These are phyloP conservation scores for Leptopilina drosophilae DNA, from an alignment of 2,888 invertebrate species.

Conservation along the genomic window DNA sequence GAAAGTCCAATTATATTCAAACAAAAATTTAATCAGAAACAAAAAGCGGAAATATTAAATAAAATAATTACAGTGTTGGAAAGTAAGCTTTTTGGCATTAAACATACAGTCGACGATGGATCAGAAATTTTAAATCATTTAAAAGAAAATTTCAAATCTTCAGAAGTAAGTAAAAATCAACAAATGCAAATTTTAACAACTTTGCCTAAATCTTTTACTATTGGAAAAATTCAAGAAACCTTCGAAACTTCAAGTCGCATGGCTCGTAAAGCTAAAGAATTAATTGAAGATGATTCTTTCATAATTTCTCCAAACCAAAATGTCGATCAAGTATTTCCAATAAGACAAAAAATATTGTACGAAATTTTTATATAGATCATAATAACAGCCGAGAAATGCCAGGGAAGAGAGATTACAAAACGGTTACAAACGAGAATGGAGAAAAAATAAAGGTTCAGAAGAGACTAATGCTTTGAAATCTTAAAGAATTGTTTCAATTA, in stretches of 20 bases:
- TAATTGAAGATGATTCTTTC: neutral
- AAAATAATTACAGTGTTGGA: neutral
- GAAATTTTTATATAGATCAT: neutral
- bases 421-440: neutral
- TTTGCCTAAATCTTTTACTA: neutral
- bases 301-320: neutral
- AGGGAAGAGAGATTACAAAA: neutral
- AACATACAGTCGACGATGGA: neutral
- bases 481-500: neutral
- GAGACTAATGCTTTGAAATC: neutral
- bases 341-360: neutral
- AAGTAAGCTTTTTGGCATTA: neutral
- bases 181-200: neutral
- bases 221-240: neutral
- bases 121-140: neutral
- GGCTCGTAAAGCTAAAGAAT: neutral
- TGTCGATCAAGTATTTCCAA: neutral
- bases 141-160: neutral
- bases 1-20: neutral
- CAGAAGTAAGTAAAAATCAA: neutral
- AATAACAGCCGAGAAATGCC: neutral
- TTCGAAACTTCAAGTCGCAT: neutral
- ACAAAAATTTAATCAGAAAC: neutral
- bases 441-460: neutral
- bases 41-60: neutral